These are phyloP conservation scores for Crypturellus tataupa DNA, from an alignment of 2,797 vertebrate genomes.

Conservation along the genomic window DNA sequence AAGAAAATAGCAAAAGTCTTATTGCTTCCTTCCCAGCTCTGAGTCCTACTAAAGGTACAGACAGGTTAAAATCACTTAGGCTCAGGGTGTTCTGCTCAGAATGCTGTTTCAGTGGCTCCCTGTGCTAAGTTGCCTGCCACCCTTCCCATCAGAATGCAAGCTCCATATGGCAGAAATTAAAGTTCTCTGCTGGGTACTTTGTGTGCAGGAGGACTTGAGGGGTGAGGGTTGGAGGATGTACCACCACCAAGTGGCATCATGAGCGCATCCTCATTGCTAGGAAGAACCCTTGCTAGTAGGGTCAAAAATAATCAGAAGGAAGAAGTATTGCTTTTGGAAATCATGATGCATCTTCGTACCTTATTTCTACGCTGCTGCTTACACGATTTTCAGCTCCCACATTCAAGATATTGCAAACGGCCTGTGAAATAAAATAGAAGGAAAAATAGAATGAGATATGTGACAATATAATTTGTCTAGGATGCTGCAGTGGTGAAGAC, in stretches of 20 bases:
- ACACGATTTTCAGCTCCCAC: slow-evolving; percentile 14
- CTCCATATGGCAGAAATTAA: not conserved
- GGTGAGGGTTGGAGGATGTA: not conserved
- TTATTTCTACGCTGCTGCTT: slow-evolving; percentile 29
- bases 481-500: slow-evolving; percentile 17
- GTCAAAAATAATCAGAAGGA: slow-evolving; percentile 15
- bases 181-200: not conserved
- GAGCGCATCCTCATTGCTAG: not conserved
- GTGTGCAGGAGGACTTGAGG: not conserved
- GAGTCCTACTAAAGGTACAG: not conserved
- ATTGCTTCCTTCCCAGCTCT: not conserved
- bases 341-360: not conserved
- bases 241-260: not conserved
- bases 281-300: not conserved
- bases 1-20: not conserved
- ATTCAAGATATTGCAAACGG: slow-evolving; percentile 40
- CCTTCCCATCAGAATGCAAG: not conserved
- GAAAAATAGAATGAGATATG: slow-evolving; percentile 12
- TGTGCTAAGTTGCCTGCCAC: not conserved
- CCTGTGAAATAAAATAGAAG: slow-evolving; percentile 46
- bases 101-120: not conserved
- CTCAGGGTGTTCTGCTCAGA: not conserved
- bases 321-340: slow-evolving; percentile 29
- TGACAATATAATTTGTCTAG: not conserved
- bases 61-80: not conserved